Conservation (phyloP, 2,888 invertebrate genomes). For the Patella depressa region DNA sequence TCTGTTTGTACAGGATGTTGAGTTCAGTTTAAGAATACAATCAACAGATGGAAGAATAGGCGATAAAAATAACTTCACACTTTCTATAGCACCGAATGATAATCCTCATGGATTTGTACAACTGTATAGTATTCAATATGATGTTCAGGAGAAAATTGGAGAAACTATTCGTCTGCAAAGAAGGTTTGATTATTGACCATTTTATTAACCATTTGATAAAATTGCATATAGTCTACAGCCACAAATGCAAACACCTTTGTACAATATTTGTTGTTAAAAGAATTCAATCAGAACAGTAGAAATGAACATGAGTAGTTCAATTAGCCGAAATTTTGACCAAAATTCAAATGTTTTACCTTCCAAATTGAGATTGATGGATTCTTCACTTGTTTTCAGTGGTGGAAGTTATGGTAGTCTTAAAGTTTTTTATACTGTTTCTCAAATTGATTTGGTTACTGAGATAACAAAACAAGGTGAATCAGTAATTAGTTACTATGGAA, state of each 20-base stretch:
- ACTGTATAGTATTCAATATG: slow-evolving; percentile 44
- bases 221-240: no score
- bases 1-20: slow-evolving; percentile 53
- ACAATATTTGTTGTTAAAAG: no score
- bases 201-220: no score
- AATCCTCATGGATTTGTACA: slow-evolving; percentile 66
- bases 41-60: slow-evolving; percentile 55
- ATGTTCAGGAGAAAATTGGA: slow-evolving; percentile 47
- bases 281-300: no score
- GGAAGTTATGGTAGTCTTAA: slow-evolving; percentile 60
- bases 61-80: slow-evolving; percentile 44
- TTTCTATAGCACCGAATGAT: slow-evolving; percentile 65
- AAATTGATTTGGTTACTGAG: slow-evolving; percentile 38
- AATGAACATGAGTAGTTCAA: no score
- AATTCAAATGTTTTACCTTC: background rate
- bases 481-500: slow-evolving; percentile 44
- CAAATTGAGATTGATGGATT: background rate
- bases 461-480: slow-evolving; percentile 35
- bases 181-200: slow-evolving; percentile 45
- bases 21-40: slow-evolving; percentile 44
- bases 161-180: slow-evolving; percentile 51
- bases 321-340: no score
- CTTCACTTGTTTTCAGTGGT: slow-evolving; percentile 50
- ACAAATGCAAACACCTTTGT: no score
- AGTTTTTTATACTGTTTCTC: slow-evolving; percentile 58